Evolutionary conservation across 2,888 invertebrate species (phyloP), one percentile per base, ranked within the genome.

Genomic region (Rhagium mordax): DNA sequence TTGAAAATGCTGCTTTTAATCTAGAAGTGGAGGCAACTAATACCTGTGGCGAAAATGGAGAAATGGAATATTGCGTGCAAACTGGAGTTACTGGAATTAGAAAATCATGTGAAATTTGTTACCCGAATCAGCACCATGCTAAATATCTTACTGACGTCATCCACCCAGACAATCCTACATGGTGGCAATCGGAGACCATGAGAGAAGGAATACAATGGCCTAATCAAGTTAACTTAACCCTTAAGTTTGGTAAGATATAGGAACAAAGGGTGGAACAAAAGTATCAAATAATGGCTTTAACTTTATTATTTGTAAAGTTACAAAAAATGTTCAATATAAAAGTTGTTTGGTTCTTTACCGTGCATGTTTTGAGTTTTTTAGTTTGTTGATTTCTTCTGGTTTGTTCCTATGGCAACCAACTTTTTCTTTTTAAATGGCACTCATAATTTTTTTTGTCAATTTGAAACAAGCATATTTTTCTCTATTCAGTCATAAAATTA

Each of bases 171-270:
- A 95, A 96, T 85, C 94, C 94, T 79, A 97, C 98, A 0, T 98
- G 97, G 96, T 98, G 98, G 98, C 98, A 98, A 87, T 98, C 98
- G 0, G 98, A 98, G 86, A 99, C 99, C 2, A 98, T 99, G 97
- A 92, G 92, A 84, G 97, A 99, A 84, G 95, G 94, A 24, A 94
- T 98, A 70, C 96, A 97, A 86, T 95, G 94, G 86, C 97, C 98
- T 0, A 94, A 93, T 83, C 94, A 94, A 87, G 98, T 99, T 81
- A 98, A 98, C 88, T 90, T 99, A 24, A 85, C 85, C 0, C 74
- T 85, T 3, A 81, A 81, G 68, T 81, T 85, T 70, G 83, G 85
- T 85, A 61, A 61, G 61, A 7, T 57, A 27, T 7, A 8, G n/a
- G n/a, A 41, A 41, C 13, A n/a, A n/a, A 24, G 3, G 24, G 24